Evolutionary conservation across 2,888 invertebrate species (phyloP).

Genomic region (Aradus depressus): DNA sequence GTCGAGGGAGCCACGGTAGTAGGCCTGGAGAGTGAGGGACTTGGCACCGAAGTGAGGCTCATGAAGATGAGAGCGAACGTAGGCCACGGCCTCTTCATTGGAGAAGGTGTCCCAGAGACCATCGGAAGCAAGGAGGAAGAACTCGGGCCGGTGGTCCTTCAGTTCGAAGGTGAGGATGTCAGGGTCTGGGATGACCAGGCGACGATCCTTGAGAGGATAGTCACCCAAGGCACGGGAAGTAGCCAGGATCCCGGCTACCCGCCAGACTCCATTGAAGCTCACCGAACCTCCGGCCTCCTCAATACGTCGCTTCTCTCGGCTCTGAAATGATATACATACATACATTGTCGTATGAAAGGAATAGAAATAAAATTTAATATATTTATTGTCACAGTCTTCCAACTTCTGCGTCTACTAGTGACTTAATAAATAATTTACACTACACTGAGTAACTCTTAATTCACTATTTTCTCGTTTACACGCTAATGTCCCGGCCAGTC

Average conservation of each 20-base stretch:
- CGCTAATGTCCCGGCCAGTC: too few relatives aligned
- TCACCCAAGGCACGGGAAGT: constrained; percentile 91
- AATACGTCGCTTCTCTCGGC: constrained; percentile 80
- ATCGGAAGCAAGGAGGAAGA: constrained; percentile 86
- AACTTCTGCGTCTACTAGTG: too few relatives aligned
- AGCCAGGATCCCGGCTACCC: constrained; percentile 88
- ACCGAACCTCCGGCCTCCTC: constrained; percentile 92
- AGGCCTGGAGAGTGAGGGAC: constrained; percentile 80
- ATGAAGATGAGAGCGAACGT: constrained; percentile 50
- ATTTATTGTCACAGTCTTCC: too few relatives aligned
- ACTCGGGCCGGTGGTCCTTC: constrained; percentile 72
- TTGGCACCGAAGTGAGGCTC: constrained; percentile 86
- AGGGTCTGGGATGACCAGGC: constrained; percentile 88
- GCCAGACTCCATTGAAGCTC: constrained; percentile 90
- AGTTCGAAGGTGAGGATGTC: constrained; percentile 88
- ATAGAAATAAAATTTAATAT: too few relatives aligned
- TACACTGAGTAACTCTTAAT: too few relatives aligned
- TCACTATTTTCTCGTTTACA: too few relatives aligned
- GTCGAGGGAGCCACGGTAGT: constrained; percentile 83
- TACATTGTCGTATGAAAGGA: too few relatives aligned
- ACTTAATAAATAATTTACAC: too few relatives aligned
- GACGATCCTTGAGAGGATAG: constrained; percentile 87
- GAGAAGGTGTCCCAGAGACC: constrained; percentile 94
- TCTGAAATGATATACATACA: too few relatives aligned
- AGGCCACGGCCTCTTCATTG: constrained; percentile 87